Base-by-base conservation (phyloP, 2,888 invertebrate genomes). In the Camptogramma bilineatum region DNA sequence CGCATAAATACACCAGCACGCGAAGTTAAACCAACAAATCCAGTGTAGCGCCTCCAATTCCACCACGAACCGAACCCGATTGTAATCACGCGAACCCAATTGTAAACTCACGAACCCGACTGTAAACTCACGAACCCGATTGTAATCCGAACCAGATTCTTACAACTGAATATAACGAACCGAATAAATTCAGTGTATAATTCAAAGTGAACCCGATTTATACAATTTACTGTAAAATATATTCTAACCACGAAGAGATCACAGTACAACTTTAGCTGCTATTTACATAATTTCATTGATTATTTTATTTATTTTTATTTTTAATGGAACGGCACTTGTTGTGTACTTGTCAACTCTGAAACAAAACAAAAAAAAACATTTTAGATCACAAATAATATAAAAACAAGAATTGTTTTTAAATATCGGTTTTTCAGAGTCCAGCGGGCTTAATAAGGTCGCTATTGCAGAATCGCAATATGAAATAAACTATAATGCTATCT, bases 181-280 rank as follows among this genome's bases (percentile, higher is more conserved):
- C 34, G 10, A 39, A 39, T 10, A 2, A 39, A 13, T 39, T 31
- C 31, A 31, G 31, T 31, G 9, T 31, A 31, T 31, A 58, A 21
- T 19, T 21, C 16, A 53, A n/a, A n/a, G n/a, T n/a, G 13, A 10
- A 21, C 18, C 44, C 24, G 44, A 39, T 52, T 51, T 54, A 66
- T 62, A 55, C 52, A 66, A 68, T 68, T 65, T 62, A 44, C 75
- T 72, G 39, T 56, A 56, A 28, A 57, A 48, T 19, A 28, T 77
- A 82, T 76, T 81, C 82, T 84, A 83, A 80, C 81, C 82, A 84
- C 79, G 74, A 21, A 21, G 28, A 72, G 88, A 90, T 90, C 88
- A 90, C 87, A 87, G 85, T 79, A 66, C 24, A 66, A 62, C 57
- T 58, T 52, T 50, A 66, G 55, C 60, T 66, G 62, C 42, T 68